Evolutionary conservation across 2,888 invertebrate species (phyloP), one percentile per base, ranked within the genome.

Genomic region (Macrostomum cliftonense): DNA sequence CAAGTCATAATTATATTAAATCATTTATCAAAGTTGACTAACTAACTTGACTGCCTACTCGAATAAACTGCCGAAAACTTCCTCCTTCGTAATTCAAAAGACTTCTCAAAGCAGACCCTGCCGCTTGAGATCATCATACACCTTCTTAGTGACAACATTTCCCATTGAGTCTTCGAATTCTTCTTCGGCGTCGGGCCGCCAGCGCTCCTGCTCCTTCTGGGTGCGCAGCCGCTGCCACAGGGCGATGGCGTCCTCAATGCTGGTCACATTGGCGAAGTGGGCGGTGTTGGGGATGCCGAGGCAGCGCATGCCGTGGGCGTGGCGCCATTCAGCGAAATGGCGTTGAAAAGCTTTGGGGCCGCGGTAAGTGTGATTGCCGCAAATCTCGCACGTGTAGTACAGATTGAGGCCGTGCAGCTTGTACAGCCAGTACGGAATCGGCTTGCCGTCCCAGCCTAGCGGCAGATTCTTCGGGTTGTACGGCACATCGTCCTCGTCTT

Each of bases 391-490:
- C 52, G 85, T 88, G 70, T 95, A 99, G 66, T 87, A 91, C 54
- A 99, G 91, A 70, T 99, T 99, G 12, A 99, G 75, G 0, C 97
- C 97, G 65, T 99, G 97, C 7, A 99, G 74, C 70, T 99, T 99
- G 74, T 99, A 99, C 49, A 97, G 71, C 95, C 95, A 95, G 71
- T 95, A 95, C 0, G 95, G 93, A 52, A 77, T 77, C 7, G 76
- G 77, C 71, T 76, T 65, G 65, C n/a, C 20, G 13, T 95, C 95
- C 93, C 93, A 97, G 0, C 95, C 97, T 0, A 99, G 78, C 0
- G 97, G 97, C 49, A 99, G 73, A 73, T 99, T 99, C 73, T 99
- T 99, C 0, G 97, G 97, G 74, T 99, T 99, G 70, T 97, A 97
- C 0, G 95, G 95, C 37, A 95, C 86, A 63, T 91, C 89, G 55